Base-by-base conservation (phyloP, 2,888 invertebrate species). In the Melitaea athalia region DNA sequence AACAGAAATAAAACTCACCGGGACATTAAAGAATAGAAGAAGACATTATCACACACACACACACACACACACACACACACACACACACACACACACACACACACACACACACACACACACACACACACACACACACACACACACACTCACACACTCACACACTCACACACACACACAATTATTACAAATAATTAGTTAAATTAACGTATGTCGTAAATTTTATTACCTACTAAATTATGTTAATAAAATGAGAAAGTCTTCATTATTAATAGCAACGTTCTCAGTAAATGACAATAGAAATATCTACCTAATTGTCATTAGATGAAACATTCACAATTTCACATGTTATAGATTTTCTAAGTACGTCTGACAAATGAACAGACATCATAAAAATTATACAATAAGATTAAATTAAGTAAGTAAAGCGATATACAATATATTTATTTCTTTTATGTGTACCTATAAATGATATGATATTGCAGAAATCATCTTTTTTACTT, bases 201-300 rank as follows among this genome's bases (percentile, higher is more conserved):
- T 33, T 55, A 55, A 55, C 31, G 3, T 33, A 55, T n/a, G 14
- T n/a, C 14, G 14, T 33, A 33, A 53, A 55, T 55, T 55, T 38
- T 8, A 12, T 33, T 12, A n/a, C n/a, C n/a, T n/a, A 55, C 14
- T 55, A 55, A 31, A 55, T 55, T 33, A 55, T 33, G 53, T 55
- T 14, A n/a, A 55, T 55, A 55, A 55, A 55, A 33, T 14, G 14
- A 31, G 31, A 55, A 55, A 55, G 53, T 33, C n/a, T 6, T 33
- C 31, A 55, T 55, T 33, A 55, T 14, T 12, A 14, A 53, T 31
- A 53, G 3, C 24, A 33, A 5, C 5, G 1, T 55, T 55, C 53
- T 14, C 53, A 55, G 31, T 33, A 55, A 55, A 33, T 33, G n/a
- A 33, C 33, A 55, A 55, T 55, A 55, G 53, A 55, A 31, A 55